These are phyloP conservation scores for Pachyseris speciosa DNA, from an alignment of 64 coral and sea anemone genomes.

Conservation along the genomic window DNA sequence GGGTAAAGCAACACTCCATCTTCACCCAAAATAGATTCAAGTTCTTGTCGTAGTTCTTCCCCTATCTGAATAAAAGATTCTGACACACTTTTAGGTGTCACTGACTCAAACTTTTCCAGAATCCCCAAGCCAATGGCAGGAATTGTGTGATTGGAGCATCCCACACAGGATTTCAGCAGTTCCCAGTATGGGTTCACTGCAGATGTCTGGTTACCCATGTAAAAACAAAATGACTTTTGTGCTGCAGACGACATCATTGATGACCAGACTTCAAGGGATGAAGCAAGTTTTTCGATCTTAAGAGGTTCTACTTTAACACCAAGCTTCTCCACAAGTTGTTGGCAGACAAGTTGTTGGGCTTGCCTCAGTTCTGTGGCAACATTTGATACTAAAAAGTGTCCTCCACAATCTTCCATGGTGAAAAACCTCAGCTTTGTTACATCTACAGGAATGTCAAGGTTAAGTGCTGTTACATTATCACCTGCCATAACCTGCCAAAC, in stretches of 20 bases:
- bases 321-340: conserved; percentile 65
- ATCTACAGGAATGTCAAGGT: conserved; percentile 69
- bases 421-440: conserved; percentile 83
- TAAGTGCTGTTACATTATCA: conserved; percentile 58
- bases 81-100: conserved; percentile 68
- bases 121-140: conserved; percentile 95
- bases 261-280: conserved; percentile 89
- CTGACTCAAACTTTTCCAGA: conserved; percentile 81
- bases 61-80: conserved; percentile 71
- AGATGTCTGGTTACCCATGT: conserved; percentile 62
- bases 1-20: conserved; percentile 90
- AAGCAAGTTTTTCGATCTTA: conserved; percentile 80
- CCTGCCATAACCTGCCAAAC: conserved; percentile 80
- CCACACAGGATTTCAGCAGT: conserved; percentile 75
- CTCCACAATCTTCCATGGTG: conserved; percentile 74
- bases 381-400: conserved; percentile 78
- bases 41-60: conserved; percentile 73
- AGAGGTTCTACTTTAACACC: conserved; percentile 68
- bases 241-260: conserved; percentile 83
- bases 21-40: conserved; percentile 82
- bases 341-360: conserved; percentile 79
- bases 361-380: conserved; percentile 72
- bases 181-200: conserved; percentile 89
- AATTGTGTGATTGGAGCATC: conserved; percentile 84
- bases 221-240: conserved; percentile 85